Percentiles rank a stretch among this genome's conserved stretches.
Conservation (phyloP, 2,888 invertebrate species). For the Hecatera dysodea region DNA sequence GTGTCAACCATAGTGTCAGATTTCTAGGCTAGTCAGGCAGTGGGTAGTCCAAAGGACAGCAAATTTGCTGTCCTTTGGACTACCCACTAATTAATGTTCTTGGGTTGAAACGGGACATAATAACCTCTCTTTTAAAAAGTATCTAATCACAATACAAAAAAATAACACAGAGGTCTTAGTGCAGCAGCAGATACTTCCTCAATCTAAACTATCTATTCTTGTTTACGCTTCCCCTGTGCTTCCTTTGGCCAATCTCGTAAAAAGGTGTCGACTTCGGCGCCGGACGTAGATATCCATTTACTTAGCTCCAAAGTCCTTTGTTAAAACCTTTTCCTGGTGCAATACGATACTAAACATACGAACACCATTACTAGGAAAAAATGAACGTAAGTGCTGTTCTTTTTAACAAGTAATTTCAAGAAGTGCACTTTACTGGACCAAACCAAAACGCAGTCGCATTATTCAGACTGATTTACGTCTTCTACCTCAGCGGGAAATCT, state of each 20-base stretch:
- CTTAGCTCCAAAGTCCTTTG: conserved; percentile 50
- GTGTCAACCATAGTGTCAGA: background rate
- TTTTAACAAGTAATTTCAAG: conserved; percentile 69
- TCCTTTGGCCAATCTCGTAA: conserved; percentile 50
- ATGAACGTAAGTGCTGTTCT: conserved; percentile 8
- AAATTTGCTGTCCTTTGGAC: too few relatives aligned
- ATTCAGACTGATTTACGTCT: conserved; percentile 75
- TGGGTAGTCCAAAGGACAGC: too few relatives aligned
- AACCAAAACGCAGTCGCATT: conserved; percentile 70
- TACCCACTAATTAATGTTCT: background rate
- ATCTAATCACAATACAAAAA: background rate
- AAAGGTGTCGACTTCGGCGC: conserved; percentile 48
- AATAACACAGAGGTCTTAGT: background rate
- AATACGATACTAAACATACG: conserved; percentile 36
- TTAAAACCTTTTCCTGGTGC: conserved; percentile 48
- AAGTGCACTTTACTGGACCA: conserved; percentile 72
- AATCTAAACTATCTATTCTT: conserved; percentile 28
- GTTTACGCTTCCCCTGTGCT: conserved; percentile 17
- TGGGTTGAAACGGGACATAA: background rate
- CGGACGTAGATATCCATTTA: conserved; percentile 55
- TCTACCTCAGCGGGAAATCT: conserved; percentile 62
- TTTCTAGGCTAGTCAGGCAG: too few relatives aligned
- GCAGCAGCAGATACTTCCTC: conserved; percentile 15
- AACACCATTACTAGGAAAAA: conserved; percentile 42
- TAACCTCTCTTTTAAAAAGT: too few relatives aligned